Percentiles rank a stretch among this genome's conserved stretches.
Evolutionary conservation across 1,140 invertebrate species (phyloP).

Genomic region (Leptinotarsa defecta): DNA sequence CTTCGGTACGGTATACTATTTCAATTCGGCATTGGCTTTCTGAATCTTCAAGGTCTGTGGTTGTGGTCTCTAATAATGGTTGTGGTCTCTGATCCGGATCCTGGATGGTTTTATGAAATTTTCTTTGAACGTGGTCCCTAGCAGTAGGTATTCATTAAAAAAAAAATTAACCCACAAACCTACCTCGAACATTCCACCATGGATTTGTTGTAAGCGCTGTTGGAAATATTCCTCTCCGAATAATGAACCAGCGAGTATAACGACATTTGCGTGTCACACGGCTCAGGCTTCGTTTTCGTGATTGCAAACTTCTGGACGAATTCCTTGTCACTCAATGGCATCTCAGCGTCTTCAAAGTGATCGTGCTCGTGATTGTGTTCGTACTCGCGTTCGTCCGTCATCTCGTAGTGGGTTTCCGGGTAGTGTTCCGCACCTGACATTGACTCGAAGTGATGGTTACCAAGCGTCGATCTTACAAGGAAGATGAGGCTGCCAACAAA

Average conservation of each 20-base stretch:
- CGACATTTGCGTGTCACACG: slow-evolving; percentile 74
- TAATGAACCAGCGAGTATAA: slow-evolving; percentile 58
- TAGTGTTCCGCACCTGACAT: not conserved
- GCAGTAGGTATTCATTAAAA: too few relatives aligned
- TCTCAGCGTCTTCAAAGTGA: slow-evolving; percentile 56
- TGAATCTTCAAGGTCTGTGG: too few relatives aligned
- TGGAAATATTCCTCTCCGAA: slow-evolving; percentile 46
- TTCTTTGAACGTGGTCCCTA: too few relatives aligned
- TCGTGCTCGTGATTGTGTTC: slow-evolving; percentile 25
- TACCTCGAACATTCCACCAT: slow-evolving; percentile 51
- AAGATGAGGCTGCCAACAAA: slow-evolving; percentile 28
- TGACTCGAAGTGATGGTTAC: slow-evolving; percentile 31
- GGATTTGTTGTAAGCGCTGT: slow-evolving; percentile 49
- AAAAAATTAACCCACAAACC: too few relatives aligned
- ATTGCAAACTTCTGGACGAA: slow-evolving; percentile 51
- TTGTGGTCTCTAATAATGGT: too few relatives aligned
- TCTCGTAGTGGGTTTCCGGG: slow-evolving; percentile 15
- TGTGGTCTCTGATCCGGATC: too few relatives aligned
- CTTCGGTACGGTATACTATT: too few relatives aligned
- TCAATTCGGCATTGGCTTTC: too few relatives aligned
- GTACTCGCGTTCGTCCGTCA: slow-evolving; percentile 14
- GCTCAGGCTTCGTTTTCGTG: slow-evolving; percentile 75
- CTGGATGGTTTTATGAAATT: too few relatives aligned
- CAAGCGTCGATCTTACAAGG: slow-evolving; percentile 31
- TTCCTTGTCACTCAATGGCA: slow-evolving; percentile 60